A percentile compares a stretch with the other conserved stretches of the same genome.
Conservation (phyloP, 2,888 invertebrate genomes). For the Dione juno region DNA sequence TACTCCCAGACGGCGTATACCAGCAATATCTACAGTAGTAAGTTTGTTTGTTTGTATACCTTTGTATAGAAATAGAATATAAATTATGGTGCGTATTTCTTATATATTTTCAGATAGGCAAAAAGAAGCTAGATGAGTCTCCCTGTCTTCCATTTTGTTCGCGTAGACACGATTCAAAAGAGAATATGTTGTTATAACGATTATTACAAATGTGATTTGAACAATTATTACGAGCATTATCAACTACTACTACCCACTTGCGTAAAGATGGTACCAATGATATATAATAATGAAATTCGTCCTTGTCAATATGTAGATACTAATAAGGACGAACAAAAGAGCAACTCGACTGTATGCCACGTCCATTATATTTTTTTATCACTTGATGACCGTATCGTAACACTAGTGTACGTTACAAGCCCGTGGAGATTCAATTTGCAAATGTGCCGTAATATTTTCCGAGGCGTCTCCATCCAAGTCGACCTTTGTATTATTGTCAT, state of each 20-base stretch:
- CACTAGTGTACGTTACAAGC: constrained; percentile 19
- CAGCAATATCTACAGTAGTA: constrained; percentile 16
- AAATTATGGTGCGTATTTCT: background rate
- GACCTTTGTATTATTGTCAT: constrained; percentile 30
- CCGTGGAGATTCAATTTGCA: constrained; percentile 44
- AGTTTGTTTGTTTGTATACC: constrained; percentile 15
- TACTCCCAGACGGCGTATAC: constrained; percentile 53
- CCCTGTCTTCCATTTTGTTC: background rate
- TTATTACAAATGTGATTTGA: no score
- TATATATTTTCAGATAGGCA: background rate
- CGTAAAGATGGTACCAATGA: background rate
- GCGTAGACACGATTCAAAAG: background rate
- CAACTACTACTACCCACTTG: background rate
- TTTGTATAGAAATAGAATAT: background rate
- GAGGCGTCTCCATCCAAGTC: constrained; percentile 31
- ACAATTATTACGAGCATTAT: background rate
- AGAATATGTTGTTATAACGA: no score
- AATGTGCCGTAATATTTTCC: constrained; percentile 45
- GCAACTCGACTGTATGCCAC: background rate
- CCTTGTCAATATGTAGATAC: background rate
- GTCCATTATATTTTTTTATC: background rate
- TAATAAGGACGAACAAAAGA: background rate
- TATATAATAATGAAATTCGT: background rate
- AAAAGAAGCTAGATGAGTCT: background rate
- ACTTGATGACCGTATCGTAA: background rate